A percentile compares a stretch with the other conserved stretches of the same genome.
phyloP scores from a whole-genome alignment of 2,797 vertebrate genomes.

The Anomalospiza imberbis region DNA sequence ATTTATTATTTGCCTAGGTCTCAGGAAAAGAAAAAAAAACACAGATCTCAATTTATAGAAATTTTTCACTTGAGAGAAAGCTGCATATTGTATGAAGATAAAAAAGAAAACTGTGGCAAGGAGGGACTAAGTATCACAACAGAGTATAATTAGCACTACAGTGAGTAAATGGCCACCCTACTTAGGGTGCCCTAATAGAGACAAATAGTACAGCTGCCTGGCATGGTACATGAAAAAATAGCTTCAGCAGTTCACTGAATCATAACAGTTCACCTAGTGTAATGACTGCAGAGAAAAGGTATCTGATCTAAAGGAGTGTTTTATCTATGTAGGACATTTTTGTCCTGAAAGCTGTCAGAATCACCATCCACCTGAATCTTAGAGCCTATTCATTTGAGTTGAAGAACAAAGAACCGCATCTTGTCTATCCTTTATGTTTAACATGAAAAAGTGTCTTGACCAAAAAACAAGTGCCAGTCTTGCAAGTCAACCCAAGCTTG shows the following conservation, averaged over 20 bases:
- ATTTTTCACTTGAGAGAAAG: background rate
- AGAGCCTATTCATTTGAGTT: background rate
- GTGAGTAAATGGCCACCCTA: background rate
- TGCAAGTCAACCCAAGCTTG: background rate
- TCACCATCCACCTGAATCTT: background rate
- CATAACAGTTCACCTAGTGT: background rate
- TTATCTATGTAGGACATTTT: background rate
- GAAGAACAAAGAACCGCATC: background rate
- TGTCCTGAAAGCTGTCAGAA: background rate
- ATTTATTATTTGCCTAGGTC: background rate
- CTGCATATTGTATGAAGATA: background rate
- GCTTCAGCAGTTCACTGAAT: background rate
- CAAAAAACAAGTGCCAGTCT: background rate
- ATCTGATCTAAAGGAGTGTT: background rate
- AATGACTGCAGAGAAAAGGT: slow-evolving; percentile 22
- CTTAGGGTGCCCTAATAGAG: background rate
- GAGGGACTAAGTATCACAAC: background rate
- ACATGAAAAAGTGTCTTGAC: background rate
- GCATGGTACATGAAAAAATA: background rate
- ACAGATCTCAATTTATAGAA: background rate
- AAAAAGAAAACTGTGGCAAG: background rate
- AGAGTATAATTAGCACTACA: background rate
- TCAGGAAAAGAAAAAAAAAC: no score
- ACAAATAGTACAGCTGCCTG: background rate
- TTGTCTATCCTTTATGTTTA: background rate